Conservation (phyloP, 2,888 invertebrate genomes). For the Agrochola lychnidis region DNA sequence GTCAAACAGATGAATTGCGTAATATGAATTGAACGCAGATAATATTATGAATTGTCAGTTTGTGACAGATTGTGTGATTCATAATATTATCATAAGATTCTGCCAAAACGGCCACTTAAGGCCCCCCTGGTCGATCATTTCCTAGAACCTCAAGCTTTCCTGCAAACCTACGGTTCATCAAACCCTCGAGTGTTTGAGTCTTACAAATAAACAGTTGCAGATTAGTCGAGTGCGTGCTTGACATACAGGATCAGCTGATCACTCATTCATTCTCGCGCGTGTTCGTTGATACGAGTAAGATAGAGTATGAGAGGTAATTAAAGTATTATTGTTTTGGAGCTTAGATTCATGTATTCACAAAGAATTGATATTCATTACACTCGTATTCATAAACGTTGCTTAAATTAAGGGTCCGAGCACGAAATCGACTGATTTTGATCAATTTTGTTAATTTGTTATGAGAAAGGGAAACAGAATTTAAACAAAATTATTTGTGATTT, state of each 20-base stretch:
- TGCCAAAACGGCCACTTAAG: no score
- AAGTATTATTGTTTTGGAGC: not conserved
- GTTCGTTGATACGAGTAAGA: not conserved
- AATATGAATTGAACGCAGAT: no score
- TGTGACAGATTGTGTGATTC: no score
- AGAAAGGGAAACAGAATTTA: no score
- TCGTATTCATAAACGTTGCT: no score
- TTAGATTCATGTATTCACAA: not conserved
- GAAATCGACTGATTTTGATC: no score
- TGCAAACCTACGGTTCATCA: constrained; percentile 50
- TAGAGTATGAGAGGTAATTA: not conserved
- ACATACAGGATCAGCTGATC: constrained; percentile 58
- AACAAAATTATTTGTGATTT: no score
- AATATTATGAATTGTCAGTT: no score
- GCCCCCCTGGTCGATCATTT: not conserved
- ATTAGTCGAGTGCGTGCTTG: constrained; percentile 56
- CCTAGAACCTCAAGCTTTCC: constrained; percentile 20
- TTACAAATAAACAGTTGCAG: constrained; percentile 46
- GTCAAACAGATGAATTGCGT: no score
- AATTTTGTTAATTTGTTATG: no score
- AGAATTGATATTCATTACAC: not conserved
- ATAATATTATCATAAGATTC: no score
- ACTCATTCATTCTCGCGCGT: constrained; percentile 44
- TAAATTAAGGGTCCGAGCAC: no score
- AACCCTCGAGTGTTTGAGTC: constrained; percentile 27